Evolutionary conservation across 2,888 invertebrate genomes (phyloP).

Genomic region (Xestia xanthographa): DNA sequence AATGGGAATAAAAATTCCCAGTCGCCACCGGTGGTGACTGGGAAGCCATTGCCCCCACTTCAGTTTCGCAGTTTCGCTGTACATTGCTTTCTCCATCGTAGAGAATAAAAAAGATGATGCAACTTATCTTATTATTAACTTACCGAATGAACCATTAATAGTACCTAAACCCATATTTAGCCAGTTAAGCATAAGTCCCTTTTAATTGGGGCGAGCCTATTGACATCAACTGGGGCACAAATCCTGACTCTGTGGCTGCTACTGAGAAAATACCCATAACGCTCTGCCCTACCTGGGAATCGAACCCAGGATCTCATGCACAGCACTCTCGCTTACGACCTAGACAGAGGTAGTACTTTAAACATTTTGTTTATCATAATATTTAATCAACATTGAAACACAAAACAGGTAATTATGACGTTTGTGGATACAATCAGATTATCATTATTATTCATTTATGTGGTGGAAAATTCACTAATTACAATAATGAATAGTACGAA

Average conservation of each 20-base stretch:
- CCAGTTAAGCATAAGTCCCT: background rate
- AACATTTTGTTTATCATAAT: background rate
- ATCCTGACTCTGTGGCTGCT: too few species aligned
- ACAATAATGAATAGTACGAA: background rate
- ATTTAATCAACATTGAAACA: background rate
- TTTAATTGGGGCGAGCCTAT: background rate
- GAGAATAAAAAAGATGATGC: too few species aligned
- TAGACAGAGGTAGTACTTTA: background rate
- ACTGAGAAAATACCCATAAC: background rate
- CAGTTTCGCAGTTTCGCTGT: too few species aligned
- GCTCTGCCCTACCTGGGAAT: background rate
- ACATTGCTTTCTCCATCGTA: too few species aligned
- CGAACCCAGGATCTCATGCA: background rate
- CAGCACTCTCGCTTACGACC: background rate
- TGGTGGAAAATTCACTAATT: conserved; percentile 2
- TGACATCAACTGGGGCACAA: background rate
- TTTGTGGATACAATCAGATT: conserved; percentile 16
- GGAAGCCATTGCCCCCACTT: too few species aligned
- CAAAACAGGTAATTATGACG: conserved; percentile 1
- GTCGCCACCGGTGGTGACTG: too few species aligned
- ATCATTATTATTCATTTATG: conserved; percentile 21
- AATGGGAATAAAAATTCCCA: too few species aligned
- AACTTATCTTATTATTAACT: too few species aligned
- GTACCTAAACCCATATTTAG: background rate
- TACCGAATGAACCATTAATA: too few species aligned